A percentile compares a stretch with the other conserved stretches of the same genome.
Evolutionary conservation across 2,113 vertebrate genomes (phyloP).

Genomic region (Antechinus stuartii): DNA sequence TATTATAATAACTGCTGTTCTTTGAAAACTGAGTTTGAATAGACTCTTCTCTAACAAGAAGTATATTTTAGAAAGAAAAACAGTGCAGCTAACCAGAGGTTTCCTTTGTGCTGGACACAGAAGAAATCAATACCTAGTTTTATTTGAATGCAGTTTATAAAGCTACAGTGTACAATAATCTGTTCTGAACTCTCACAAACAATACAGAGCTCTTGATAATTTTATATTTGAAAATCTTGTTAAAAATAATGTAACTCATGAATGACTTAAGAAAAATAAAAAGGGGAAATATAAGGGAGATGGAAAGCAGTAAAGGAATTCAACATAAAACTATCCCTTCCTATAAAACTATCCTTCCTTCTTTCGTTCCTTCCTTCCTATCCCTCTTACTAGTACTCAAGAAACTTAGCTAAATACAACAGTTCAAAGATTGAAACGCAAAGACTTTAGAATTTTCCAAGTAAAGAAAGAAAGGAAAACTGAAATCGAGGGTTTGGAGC

Average conservation of each 20-base stretch:
- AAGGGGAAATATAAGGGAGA: not conserved
- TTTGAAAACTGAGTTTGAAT: not conserved
- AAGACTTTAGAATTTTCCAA: not conserved
- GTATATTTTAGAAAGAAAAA: not conserved
- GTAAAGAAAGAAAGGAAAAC: not conserved
- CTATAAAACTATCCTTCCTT: no score
- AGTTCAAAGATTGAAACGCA: not conserved
- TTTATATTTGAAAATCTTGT: not conserved
- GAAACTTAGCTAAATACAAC: not conserved
- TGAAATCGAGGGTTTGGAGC: not conserved
- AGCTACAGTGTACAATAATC: not conserved
- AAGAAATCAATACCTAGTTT: not conserved
- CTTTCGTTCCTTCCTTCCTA: not conserved
- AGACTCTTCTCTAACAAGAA: not conserved
- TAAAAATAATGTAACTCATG: not conserved
- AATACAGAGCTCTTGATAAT: not conserved
- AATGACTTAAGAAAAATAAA: not conserved
- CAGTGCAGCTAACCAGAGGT: not conserved
- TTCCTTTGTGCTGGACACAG: not conserved
- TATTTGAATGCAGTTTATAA: not conserved
- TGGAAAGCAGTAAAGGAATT: not conserved
- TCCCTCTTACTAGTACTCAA: not conserved
- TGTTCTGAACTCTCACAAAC: not conserved
- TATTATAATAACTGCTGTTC: not conserved
- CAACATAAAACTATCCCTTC: not conserved